These are phyloP conservation scores for Syritta pipiens DNA, from an alignment of 2,888 invertebrate genomes.

Conservation along the genomic window DNA sequence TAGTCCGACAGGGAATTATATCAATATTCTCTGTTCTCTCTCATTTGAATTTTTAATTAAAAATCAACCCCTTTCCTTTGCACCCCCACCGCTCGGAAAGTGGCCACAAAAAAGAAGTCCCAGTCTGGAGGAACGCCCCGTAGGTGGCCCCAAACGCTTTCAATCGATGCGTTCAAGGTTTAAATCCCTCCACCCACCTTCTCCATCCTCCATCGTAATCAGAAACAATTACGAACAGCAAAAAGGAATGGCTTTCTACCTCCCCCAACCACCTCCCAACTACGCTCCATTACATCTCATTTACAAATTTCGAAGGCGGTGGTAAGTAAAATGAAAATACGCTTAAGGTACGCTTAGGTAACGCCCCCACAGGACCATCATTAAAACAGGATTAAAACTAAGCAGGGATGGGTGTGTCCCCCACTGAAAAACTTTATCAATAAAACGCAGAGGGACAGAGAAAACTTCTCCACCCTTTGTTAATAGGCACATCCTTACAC, in stretches of 20 bases:
- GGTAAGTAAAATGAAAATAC: constrained; percentile 26
- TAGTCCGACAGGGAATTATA: constrained; percentile 14
- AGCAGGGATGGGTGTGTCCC: constrained; percentile 52
- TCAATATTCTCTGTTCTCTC: constrained; percentile 19
- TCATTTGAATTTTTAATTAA: constrained; percentile 49
- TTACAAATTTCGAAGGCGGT: constrained; percentile 56
- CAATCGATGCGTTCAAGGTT: constrained; percentile 39
- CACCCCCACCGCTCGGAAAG: not conserved
- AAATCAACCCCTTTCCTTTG: no score
- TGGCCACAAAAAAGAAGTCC: not conserved
- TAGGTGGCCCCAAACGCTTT: constrained; percentile 4
- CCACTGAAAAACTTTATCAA: constrained; percentile 67
- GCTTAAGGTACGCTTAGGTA: constrained; percentile 7
- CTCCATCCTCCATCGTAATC: constrained; percentile 42
- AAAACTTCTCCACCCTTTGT: constrained; percentile 61
- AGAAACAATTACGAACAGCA: constrained; percentile 62
- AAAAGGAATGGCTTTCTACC: constrained; percentile 16
- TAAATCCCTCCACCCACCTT: constrained; percentile 22
- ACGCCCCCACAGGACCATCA: constrained; percentile 69
- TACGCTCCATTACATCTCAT: constrained; percentile 65
- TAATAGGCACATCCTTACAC: constrained; percentile 54
- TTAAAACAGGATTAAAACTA: constrained; percentile 72
- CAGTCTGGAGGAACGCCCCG: not conserved
- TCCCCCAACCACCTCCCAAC: constrained; percentile 21
- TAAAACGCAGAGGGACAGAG: constrained; percentile 65